These are phyloP conservation scores for Platerodrilus igneus DNA, from an alignment of 2,888 invertebrate species.

Conservation along the genomic window DNA sequence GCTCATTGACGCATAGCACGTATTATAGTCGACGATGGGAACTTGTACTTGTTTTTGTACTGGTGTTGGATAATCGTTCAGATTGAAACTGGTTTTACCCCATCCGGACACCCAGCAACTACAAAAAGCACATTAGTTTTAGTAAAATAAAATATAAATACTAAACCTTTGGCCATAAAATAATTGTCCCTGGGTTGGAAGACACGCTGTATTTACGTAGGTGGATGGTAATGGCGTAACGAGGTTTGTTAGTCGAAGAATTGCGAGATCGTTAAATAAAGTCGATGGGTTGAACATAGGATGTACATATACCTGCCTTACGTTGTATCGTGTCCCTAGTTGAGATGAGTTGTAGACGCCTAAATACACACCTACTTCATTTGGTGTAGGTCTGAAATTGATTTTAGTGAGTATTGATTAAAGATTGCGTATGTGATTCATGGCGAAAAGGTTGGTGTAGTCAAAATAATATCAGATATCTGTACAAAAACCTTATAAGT, in stretches of 20 bases:
- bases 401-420: too few relatives aligned
- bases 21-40: constrained; percentile 58
- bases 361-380: constrained; percentile 26
- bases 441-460: too few relatives aligned
- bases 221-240: constrained; percentile 53
- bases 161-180: constrained; percentile 32
- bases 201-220: constrained; percentile 60
- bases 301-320: constrained; percentile 43
- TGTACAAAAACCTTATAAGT: too few relatives aligned
- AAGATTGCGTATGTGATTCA: too few relatives aligned
- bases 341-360: constrained; percentile 27
- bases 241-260: constrained; percentile 62
- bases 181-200: constrained; percentile 48
- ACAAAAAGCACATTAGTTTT: constrained; percentile 13
- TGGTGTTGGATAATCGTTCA: constrained; percentile 44
- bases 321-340: constrained; percentile 25
- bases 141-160: background rate
- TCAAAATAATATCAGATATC: too few relatives aligned
- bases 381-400: constrained; percentile 16
- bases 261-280: constrained; percentile 76
- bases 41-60: constrained; percentile 74
- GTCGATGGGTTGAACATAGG: constrained; percentile 68
- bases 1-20: constrained; percentile 39
- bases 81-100: constrained; percentile 75
- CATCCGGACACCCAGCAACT: constrained; percentile 73